Percentiles rank a stretch among this genome's conserved stretches.
Evolutionary conservation across 2,113 vertebrate genomes (phyloP).

Genomic region (Oreochromis niloticus): DNA sequence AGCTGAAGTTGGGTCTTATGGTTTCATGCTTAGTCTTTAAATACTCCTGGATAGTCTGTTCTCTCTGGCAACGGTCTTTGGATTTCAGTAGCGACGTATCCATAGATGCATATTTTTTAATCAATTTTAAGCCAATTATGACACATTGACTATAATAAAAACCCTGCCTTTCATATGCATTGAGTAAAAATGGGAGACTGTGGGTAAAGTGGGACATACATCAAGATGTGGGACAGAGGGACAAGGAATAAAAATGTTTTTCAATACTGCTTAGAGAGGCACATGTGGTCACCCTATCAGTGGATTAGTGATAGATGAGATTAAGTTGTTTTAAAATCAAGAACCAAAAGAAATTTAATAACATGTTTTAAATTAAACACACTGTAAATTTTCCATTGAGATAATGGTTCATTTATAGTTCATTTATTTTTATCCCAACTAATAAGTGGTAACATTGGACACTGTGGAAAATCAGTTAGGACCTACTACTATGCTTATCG

Average conservation of each 20-base stretch:
- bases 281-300: neutral
- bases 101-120: accelerated
- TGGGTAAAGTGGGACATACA: neutral
- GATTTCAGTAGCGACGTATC: neutral
- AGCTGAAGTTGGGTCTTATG: neutral
- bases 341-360: neutral
- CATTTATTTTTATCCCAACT: neutral
- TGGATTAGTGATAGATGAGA: neutral
- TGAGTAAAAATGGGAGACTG: neutral
- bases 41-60: neutral
- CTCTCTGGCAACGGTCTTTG: neutral
- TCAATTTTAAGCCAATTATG: neutral
- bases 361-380: accelerated
- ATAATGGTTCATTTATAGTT: neutral
- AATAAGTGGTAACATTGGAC: neutral
- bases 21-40: neutral
- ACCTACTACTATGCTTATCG: neutral
- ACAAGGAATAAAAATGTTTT: neutral
- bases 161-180: accelerated
- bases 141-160: neutral
- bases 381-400: neutral
- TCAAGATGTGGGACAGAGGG: neutral
- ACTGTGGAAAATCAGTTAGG: neutral
- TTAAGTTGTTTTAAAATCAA: neutral
- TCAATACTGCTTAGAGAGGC: neutral